Evolutionary conservation across 2,888 invertebrate genomes (phyloP), one percentile per base, ranked within the genome.

Genomic region (Tiliacea aurago): DNA sequence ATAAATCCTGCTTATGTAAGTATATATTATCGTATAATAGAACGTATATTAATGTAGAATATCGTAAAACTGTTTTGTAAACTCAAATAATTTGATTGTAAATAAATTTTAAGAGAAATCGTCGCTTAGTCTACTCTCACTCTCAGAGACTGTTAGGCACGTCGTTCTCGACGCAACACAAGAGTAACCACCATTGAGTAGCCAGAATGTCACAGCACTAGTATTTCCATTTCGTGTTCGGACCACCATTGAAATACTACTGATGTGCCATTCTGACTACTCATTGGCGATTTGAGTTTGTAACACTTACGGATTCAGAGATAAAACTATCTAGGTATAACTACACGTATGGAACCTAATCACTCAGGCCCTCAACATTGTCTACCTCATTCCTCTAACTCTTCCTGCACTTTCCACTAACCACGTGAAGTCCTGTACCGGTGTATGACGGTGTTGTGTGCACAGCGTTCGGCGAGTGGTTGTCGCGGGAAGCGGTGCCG

Each of bases 391-490:
- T 70, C 59, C 61, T 62, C 13, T 74, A 71, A 78, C 68, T 53
- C 13, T 61, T 69, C 62, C 43, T 70, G 66, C 71, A 51, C 7
- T 69, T 56, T 56, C 37, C 56, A 71, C 73, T 84, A 78, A 85
- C 72, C 43, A 51, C 49, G 45, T 66, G 18, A 66, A 47, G 56
- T 65, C 45, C 55, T 61, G 70, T 72, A 82, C 73, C 69, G 78
- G 90, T 88, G 87, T 83, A 81, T 86, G 82, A 88, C 84, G 84
- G 87, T 71, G 85, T 80, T 85, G 88, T 90, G 84, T 86, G 86
- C 76, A 80, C 94, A 96, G 96, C 94, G 90, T 96, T 95, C 90
- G 96, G 96, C 86, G 96, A 96, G 96, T 95, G 96, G 96, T 79
- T 96, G 93, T 92, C 93, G 90, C 94, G 95, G 76, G 92, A 90